These are phyloP conservation scores for Bergia puertoricense DNA, from an alignment of 92 coral and sea anemone genomes.

Conservation along the genomic window DNA sequence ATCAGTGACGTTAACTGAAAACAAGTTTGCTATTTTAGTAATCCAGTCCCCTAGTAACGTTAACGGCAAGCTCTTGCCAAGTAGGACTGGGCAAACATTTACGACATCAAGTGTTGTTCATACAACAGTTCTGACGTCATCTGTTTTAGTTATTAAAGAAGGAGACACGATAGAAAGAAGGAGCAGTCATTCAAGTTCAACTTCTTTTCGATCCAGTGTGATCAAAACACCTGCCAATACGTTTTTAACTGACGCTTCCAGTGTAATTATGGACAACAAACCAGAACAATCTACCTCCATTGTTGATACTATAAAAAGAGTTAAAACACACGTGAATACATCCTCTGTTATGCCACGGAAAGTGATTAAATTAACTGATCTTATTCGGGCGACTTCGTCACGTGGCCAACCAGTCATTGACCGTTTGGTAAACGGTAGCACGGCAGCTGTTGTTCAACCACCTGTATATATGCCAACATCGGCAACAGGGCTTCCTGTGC, in stretches of 20 bases:
- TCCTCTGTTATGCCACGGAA: background rate
- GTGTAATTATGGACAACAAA: background rate
- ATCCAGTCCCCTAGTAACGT: too few species aligned
- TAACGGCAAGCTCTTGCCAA: too few species aligned
- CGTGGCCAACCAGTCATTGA: background rate
- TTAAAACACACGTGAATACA: background rate
- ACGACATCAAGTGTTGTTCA: background rate
- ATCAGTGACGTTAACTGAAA: conserved; percentile 7
- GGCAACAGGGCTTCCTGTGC: background rate
- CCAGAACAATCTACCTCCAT: background rate
- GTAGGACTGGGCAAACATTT: background rate
- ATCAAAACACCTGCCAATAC: background rate
- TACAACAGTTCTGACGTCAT: background rate
- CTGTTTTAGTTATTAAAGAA: background rate
- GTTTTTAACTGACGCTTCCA: background rate
- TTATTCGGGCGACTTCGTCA: background rate
- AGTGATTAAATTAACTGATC: background rate
- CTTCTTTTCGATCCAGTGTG: background rate
- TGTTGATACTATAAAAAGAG: background rate
- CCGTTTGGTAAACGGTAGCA: background rate
- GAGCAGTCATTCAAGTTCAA: background rate
- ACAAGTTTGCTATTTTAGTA: too few species aligned
- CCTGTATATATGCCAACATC: background rate
- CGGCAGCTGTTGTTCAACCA: background rate
- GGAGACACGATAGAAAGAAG: background rate